Conservation (phyloP, 2,888 invertebrate genomes). For the Gortyna flavago region DNA sequence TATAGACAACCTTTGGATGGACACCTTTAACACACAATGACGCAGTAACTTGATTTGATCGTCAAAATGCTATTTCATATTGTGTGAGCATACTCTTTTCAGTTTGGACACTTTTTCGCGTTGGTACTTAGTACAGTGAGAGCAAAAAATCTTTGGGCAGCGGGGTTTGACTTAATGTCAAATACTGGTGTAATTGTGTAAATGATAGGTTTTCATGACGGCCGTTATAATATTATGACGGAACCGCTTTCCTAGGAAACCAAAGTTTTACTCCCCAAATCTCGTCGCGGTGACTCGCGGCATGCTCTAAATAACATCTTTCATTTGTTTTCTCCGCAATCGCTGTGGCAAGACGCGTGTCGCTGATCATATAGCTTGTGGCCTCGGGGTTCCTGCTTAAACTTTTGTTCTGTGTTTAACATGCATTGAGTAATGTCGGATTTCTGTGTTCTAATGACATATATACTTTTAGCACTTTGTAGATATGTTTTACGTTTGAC, state of each 20-base stretch:
- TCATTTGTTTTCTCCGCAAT: background rate
- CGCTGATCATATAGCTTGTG: background rate
- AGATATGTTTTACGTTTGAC: background rate
- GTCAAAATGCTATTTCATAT: background rate
- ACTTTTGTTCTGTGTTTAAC: constrained; percentile 25
- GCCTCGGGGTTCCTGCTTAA: background rate
- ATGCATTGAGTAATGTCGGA: constrained; percentile 27
- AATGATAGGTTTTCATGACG: too few relatives aligned
- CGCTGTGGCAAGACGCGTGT: background rate
- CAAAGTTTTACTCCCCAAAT: background rate
- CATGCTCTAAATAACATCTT: background rate
- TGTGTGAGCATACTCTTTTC: background rate
- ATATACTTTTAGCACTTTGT: background rate
- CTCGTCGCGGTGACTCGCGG: background rate
- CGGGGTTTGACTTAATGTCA: background rate
- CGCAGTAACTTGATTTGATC: background rate
- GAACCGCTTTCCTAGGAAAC: background rate
- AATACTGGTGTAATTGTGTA: background rate
- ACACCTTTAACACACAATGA: background rate
- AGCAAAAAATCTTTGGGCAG: background rate
- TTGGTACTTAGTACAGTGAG: background rate
- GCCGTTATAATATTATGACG: background rate
- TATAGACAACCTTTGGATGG: too few relatives aligned
- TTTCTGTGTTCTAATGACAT: background rate
- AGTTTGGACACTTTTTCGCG: background rate